Base-by-base conservation (phyloP, 2,113 vertebrate species). In the Protobothrops flavoviridis region DNA sequence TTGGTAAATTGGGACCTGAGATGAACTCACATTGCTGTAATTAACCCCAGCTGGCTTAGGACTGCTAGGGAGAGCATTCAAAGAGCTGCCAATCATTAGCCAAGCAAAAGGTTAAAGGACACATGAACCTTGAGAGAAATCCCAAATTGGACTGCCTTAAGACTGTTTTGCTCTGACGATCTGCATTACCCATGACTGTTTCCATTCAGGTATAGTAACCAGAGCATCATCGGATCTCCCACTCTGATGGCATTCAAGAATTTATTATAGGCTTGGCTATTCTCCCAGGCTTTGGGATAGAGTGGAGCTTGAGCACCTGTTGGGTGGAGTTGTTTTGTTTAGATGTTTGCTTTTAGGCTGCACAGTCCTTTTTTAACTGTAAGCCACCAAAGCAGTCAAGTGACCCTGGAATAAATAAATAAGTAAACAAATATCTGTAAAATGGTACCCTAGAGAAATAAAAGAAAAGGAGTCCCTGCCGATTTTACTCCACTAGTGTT, bases 1-100 rank as follows among this genome's bases (percentile, higher is more conserved):
- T 91, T 0, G 0, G 23, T 0, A 91, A 2, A 45, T 43, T 26
- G 0, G 85, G 89, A 33, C 89, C 56, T 24, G 93, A 87, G 24
- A 85, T 87, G 89, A 55, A 39, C 23, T 74, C 87, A 87, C 61
- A 0, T n/a, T 86, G 91, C 69, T 1, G 0, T 90, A 88, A 93
- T 33, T 88, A 81, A 85, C 91, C 26, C 89, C 93, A 91, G 21
- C n/a, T 87, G 92, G 92, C 91, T 11, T 57, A 1, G 33, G 91
- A 74, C 21, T 90, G 12, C 57, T 53, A n/a, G 57, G 21, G 26
- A 7, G 24, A 57, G 50, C 43, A 17, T 52, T 61, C 57, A 7
- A 1, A 69, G 57, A 52, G 69, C 33, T 43, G 90, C 89, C 90
- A 39, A 69, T 20, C 5, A 5, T 24, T 10, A 1, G 21, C 8